These are phyloP conservation scores for Theonella swinhoei DNA, from an alignment of 37 sponge, comb jelly and placozoan genomes.

Conservation along the genomic window DNA sequence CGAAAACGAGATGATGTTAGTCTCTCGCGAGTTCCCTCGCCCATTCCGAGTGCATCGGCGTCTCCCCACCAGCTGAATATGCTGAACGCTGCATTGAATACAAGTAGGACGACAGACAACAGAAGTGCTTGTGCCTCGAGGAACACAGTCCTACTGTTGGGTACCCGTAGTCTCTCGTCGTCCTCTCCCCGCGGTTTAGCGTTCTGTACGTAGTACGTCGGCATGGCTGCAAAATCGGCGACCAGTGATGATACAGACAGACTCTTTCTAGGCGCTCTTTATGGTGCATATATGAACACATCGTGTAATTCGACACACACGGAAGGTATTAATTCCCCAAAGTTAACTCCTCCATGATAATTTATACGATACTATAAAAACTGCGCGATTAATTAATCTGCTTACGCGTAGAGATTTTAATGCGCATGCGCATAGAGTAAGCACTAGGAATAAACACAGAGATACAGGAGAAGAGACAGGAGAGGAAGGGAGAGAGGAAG, in stretches of 20 bases:
- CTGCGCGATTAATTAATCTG: too few relatives aligned
- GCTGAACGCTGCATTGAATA: not conserved
- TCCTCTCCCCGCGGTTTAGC: not conserved
- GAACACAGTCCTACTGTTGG: not conserved
- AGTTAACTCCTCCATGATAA: too few relatives aligned
- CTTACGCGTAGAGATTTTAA: too few relatives aligned
- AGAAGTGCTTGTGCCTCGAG: not conserved
- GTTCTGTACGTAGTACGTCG: not conserved
- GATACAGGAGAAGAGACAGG: slow-evolving; percentile 1
- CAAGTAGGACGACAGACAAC: not conserved
- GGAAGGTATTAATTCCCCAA: too few relatives aligned
- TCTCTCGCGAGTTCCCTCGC: not conserved
- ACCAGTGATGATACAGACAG: too few relatives aligned
- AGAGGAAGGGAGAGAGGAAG: not conserved
- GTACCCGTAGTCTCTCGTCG: not conserved
- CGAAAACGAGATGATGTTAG: not conserved
- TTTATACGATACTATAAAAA: too few relatives aligned
- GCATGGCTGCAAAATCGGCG: too few relatives aligned
- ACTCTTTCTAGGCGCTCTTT: too few relatives aligned
- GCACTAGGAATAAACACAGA: not conserved
- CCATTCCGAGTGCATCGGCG: not conserved
- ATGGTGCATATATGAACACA: too few relatives aligned
- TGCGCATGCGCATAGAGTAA: not conserved
- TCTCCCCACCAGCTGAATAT: slow-evolving; percentile 28
- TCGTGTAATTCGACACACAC: too few relatives aligned